Evolutionary conservation across 2,888 invertebrate genomes (phyloP).

Genomic region (Bellardia bayeri): DNA sequence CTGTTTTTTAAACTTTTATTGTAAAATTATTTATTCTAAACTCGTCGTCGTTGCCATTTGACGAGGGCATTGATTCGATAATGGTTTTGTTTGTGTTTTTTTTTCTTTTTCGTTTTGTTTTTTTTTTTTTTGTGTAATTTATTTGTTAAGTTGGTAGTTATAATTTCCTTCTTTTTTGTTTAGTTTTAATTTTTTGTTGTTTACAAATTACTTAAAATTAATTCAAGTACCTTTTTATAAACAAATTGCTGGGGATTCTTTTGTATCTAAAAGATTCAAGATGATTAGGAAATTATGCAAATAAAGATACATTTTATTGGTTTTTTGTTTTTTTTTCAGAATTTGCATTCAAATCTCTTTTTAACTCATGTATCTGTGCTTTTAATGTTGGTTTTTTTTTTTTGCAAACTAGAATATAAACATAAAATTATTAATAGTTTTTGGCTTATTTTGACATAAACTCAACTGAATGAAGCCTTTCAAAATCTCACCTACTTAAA

Average conservation of each 20-base stretch:
- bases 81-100: constrained; percentile 55
- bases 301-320: constrained; percentile 14
- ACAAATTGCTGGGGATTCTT: constrained; percentile 10
- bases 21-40: constrained; percentile 69
- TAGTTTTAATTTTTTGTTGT: constrained; percentile 20
- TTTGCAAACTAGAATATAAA: background rate
- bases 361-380: background rate
- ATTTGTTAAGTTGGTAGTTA: constrained; percentile 46
- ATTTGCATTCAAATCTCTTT: constrained; percentile 21
- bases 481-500: background rate
- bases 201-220: constrained; percentile 25
- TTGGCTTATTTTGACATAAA: background rate
- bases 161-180: constrained; percentile 48
- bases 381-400: background rate
- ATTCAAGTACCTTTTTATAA: constrained; percentile 26
- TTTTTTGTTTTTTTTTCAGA: background rate
- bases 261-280: constrained; percentile 33
- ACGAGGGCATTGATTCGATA: constrained; percentile 68
- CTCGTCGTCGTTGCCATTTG: constrained; percentile 56
- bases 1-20: constrained; percentile 41
- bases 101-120: too few species aligned
- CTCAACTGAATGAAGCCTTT: background rate
- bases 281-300: constrained; percentile 42
- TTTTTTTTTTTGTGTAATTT: constrained; percentile 29
- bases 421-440: constrained; percentile 10